phyloP scores from a whole-genome alignment of 2,113 vertebrate genomes.

The Vidua chalybeata region DNA sequence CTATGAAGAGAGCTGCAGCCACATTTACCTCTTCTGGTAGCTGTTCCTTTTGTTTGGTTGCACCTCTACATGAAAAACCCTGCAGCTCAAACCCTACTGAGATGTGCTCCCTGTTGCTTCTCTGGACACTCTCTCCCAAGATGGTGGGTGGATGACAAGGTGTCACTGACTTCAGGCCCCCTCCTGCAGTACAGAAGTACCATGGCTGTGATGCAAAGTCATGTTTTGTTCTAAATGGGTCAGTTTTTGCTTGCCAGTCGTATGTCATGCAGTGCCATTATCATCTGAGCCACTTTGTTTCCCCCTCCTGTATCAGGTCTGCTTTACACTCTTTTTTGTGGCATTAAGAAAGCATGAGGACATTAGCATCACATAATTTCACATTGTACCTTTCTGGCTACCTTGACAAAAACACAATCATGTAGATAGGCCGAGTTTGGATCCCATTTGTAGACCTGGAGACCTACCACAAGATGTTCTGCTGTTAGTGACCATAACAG shows the following conservation, averaged over 20 bases:
- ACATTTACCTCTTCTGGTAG: neutral
- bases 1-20: no score
- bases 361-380: neutral
- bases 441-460: neutral
- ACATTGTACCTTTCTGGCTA: neutral
- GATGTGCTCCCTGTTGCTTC: neutral
- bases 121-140: neutral
- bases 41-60: neutral
- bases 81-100: neutral
- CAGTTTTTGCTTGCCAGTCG: neutral
- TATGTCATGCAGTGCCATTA: neutral
- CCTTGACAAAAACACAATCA: neutral
- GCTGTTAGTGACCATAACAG: neutral
- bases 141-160: neutral
- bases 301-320: neutral
- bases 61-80: rapidly evolving
- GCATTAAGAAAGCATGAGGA: neutral
- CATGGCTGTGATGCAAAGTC: neutral
- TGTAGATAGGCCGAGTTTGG: neutral
- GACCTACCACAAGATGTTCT: neutral
- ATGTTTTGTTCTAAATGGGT: neutral
- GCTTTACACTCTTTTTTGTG: neutral
- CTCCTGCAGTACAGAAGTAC: neutral
- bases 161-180: neutral
- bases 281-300: neutral